phyloP scores from a whole-genome alignment of 1,140 invertebrate species.

The Drosophila saltans region DNA sequence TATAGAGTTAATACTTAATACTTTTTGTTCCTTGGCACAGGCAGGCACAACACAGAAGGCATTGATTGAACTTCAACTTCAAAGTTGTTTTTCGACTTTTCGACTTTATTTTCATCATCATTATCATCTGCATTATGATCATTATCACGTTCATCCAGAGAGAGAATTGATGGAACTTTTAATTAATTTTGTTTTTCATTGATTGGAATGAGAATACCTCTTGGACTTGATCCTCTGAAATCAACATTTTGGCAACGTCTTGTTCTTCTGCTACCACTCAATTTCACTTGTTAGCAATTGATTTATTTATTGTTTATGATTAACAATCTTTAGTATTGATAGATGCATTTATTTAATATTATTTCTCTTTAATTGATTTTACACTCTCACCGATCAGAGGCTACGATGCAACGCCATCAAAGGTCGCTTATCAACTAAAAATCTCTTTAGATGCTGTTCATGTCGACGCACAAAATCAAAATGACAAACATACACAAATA shows the following conservation, averaged over 20 bases:
- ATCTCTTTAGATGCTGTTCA: constrained; percentile 52
- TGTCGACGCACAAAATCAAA: constrained; percentile 46
- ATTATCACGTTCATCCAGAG: constrained; percentile 22
- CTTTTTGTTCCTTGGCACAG: constrained; percentile 23
- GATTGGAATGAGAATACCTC: constrained; percentile 56
- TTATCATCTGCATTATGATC: constrained; percentile 3
- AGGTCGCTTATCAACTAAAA: constrained; percentile 83
- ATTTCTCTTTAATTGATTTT: constrained; percentile 24
- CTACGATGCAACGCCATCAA: constrained; percentile 83
- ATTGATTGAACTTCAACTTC: constrained; percentile 67
- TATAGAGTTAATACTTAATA: constrained; percentile 29
- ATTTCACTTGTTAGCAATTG: neutral
- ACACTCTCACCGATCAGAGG: constrained; percentile 64
- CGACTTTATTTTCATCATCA: constrained; percentile 19
- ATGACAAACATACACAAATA: constrained; percentile 41
- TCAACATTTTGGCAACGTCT: constrained; percentile 65
- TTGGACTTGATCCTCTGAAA: constrained; percentile 81
- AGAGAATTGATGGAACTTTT: constrained; percentile 23
- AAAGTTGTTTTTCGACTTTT: constrained; percentile 32
- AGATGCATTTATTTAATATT: neutral
- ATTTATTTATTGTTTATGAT: constrained; percentile 15
- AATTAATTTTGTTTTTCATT: constrained; percentile 1
- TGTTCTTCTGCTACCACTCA: constrained; percentile 8
- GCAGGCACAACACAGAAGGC: constrained; percentile 30
- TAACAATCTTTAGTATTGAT: neutral